Conservation (phyloP, 1,140 invertebrate species). For the Achatina immaculata region DNA sequence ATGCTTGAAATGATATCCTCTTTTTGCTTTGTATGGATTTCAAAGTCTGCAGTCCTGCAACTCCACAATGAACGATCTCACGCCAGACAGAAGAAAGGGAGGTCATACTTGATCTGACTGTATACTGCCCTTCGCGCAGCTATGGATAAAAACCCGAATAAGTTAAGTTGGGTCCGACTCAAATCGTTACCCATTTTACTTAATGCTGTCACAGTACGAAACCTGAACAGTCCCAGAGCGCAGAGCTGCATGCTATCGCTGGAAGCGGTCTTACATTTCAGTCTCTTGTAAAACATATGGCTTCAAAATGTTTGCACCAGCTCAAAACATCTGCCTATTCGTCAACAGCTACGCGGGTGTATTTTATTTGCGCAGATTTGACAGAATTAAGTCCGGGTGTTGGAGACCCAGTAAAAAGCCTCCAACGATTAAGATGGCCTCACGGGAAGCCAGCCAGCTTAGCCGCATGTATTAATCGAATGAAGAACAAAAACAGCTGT, state of each 20-base stretch:
- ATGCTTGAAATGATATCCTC: too few relatives aligned
- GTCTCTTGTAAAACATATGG: slow-evolving; percentile 2
- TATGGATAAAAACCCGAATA: too few relatives aligned
- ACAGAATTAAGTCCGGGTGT: not conserved
- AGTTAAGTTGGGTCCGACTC: too few relatives aligned
- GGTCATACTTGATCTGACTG: too few relatives aligned
- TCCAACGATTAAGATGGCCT: not conserved
- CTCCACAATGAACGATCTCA: too few relatives aligned
- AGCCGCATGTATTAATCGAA: not conserved
- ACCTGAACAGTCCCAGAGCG: not conserved
- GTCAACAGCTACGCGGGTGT: not conserved
- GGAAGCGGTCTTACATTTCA: not conserved
- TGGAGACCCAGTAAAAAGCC: not conserved
- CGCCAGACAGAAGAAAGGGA: too few relatives aligned
- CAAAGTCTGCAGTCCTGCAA: too few relatives aligned
- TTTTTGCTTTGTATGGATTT: too few relatives aligned
- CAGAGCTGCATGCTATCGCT: not conserved
- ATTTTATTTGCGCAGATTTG: not conserved
- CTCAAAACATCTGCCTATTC: not conserved
- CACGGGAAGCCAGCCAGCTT: not conserved
- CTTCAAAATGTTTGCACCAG: slow-evolving; percentile 3
- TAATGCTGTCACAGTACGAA: not conserved
- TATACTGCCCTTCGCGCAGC: too few relatives aligned
- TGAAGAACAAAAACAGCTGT: not conserved
- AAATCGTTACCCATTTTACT: not conserved